Evolutionary conservation across 1,140 invertebrate species (phyloP).

Genomic region (Bemisia tabaci): DNA sequence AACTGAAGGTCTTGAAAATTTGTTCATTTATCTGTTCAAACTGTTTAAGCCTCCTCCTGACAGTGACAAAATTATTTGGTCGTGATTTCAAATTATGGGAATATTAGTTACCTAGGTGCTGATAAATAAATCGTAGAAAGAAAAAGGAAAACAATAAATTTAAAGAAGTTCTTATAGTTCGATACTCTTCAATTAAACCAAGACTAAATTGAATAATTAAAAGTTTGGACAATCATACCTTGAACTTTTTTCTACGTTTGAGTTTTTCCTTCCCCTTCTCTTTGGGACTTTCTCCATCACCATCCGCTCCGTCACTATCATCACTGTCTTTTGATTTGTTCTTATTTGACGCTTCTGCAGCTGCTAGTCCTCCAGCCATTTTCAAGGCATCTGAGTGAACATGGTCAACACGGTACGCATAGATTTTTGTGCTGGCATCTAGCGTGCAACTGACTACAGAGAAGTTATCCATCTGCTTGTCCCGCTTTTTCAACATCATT

Average conservation of each 20-base stretch:
- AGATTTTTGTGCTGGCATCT: constrained; percentile 71
- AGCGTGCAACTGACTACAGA: constrained; percentile 57
- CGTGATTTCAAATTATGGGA: too few relatives aligned
- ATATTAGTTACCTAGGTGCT: too few relatives aligned
- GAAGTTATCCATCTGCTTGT: constrained; percentile 49
- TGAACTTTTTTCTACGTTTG: neutral
- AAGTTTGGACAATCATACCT: too few relatives aligned
- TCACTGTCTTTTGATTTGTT: constrained; percentile 18
- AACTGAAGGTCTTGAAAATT: too few relatives aligned
- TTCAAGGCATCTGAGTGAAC: constrained; percentile 61
- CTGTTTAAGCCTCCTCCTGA: too few relatives aligned
- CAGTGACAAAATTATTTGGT: too few relatives aligned
- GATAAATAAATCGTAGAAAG: too few relatives aligned
- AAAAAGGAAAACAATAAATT: too few relatives aligned
- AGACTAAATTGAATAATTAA: too few relatives aligned
- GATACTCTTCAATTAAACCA: too few relatives aligned
- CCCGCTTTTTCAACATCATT: constrained; percentile 49
- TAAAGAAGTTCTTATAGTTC: too few relatives aligned
- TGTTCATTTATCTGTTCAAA: too few relatives aligned
- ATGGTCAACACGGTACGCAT: constrained; percentile 62
- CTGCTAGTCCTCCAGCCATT: constrained; percentile 50
- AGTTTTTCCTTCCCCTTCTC: neutral
- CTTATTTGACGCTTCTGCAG: constrained; percentile 29
- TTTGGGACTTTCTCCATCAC: neutral
- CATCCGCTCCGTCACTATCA: neutral